Evolutionary conservation across 2,797 vertebrate genomes (phyloP), one percentile per base, ranked within the genome.

Genomic region (Benthosema pterotum): DNA sequence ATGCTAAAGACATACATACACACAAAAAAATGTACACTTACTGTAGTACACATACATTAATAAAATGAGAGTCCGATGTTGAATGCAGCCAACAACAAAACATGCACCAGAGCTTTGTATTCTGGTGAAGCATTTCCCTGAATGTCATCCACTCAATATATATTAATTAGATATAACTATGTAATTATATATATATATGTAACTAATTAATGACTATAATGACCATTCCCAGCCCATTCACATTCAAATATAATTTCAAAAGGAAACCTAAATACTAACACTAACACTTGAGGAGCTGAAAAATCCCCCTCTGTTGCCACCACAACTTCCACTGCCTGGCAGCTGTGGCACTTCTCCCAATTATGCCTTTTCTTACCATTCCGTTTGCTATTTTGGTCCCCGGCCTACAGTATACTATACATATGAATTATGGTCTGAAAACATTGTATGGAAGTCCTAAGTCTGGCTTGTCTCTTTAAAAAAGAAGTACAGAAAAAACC

Each of bases 341-440:
- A 75, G 51, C 54, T 71, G 61, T 53, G 67, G 67, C 71, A 74
- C 72, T 77, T 79, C 77, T 67, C 12, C 45, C 45, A 46, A 46
- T 46, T 46, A 46, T 15, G 12, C 32, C 32, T 38, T 15, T 46
- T 46, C 45, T n/a, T 46, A 46, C 45, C 45, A 46, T 5, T 14
- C 12, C 45, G 45, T 79, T 79, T 85, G 86, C 83, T 90, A 87
- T 89, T 89, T 85, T 51, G 18, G 74, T 76, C 69, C 63, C 71
- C 72, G 83, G 76, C 67, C 67, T 63, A n/a, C n/a, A n/a, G n/a
- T n/a, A n/a, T n/a, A n/a, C n/a, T n/a, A 80, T 79, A 83, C 60
- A 49, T 75, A 71, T 90, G 77, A 88, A 91, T 90, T 90, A 88
- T 91, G 89, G 88, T 87, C 74, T 83, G n/a, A 77, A 82, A 80